Percentiles rank a stretch among this genome's conserved stretches.
These are phyloP conservation scores for Brotula barbata DNA, from an alignment of 2,797 vertebrate genomes.

Conservation along the genomic window DNA sequence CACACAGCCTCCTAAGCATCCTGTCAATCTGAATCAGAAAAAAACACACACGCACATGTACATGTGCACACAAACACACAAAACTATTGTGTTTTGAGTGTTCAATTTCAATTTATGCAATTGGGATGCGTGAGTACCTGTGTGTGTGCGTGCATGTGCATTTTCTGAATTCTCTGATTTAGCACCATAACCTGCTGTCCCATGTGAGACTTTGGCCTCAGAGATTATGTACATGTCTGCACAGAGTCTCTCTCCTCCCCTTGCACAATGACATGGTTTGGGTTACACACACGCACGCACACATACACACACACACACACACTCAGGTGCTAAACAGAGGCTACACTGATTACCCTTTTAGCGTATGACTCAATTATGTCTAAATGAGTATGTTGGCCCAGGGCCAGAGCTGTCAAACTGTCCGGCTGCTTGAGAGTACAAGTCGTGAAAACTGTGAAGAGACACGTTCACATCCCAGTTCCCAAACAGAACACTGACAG, in stretches of 20 bases:
- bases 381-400: conserved; percentile 64
- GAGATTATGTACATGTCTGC: conserved; percentile 69
- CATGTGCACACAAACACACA: conserved; percentile 49
- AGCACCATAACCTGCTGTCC: conserved; percentile 40
- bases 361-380: conserved; percentile 69
- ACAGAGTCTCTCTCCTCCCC: conserved; percentile 63
- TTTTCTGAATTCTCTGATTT: conserved; percentile 35
- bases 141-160: conserved; percentile 7
- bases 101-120: conserved; percentile 52
- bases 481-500: conserved; percentile 12
- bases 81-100: conserved; percentile 60
- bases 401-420: conserved; percentile 66
- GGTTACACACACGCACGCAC: conserved; percentile 57
- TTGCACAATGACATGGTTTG: conserved; percentile 74
- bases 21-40: conserved; percentile 82
- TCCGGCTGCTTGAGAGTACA: conserved; percentile 50
- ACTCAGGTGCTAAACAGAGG: conserved; percentile 67
- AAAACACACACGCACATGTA: conserved; percentile 59
- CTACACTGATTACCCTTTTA: conserved; percentile 68
- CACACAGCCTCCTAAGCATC: conserved; percentile 78
- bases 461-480: conserved; percentile 35
- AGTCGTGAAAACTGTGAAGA: conserved; percentile 35
- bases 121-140: conserved; percentile 28
- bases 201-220: conserved; percentile 60
- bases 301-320: conserved; percentile 27